These are phyloP conservation scores for Brachionus rotundiformis DNA, from an alignment of 1,140 invertebrate genomes.

Conservation along the genomic window DNA sequence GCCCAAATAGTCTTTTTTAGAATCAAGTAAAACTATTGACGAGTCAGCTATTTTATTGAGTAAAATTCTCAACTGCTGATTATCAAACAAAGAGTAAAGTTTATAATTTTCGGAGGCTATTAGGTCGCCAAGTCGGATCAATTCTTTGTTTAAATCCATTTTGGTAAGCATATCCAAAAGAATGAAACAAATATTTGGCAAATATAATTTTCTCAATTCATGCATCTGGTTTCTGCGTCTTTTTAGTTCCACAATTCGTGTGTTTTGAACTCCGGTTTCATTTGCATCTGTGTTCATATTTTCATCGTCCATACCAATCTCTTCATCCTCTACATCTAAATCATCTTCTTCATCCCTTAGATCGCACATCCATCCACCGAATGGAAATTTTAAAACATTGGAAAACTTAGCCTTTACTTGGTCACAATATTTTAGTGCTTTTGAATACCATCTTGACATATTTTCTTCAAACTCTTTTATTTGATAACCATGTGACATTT, in stretches of 20 bases:
- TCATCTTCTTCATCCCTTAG: neutral
- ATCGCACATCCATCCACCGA: slow-evolving; percentile 46
- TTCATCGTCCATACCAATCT: slow-evolving; percentile 6
- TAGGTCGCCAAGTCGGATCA: slow-evolving; percentile 76
- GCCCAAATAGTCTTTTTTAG: slow-evolving; percentile 37
- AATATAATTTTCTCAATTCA: slow-evolving; percentile 75
- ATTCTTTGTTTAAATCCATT: slow-evolving; percentile 75
- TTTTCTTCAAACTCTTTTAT: slow-evolving; percentile 76
- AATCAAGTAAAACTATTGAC: slow-evolving; percentile 39
- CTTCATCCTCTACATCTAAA: neutral
- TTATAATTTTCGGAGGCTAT: slow-evolving; percentile 76
- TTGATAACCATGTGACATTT: slow-evolving; percentile 80
- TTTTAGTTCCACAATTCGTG: slow-evolving; percentile 58
- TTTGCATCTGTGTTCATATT: neutral
- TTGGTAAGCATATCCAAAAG: slow-evolving; percentile 77
- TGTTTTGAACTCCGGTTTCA: neutral
- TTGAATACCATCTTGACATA: slow-evolving; percentile 74
- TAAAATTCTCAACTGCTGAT: slow-evolving; percentile 25
- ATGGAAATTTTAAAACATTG: slow-evolving; percentile 40
- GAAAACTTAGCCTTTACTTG: slow-evolving; percentile 48
- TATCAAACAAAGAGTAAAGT: slow-evolving; percentile 68
- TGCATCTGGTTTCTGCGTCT: slow-evolving; percentile 70
- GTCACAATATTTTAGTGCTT: neutral
- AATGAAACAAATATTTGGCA: slow-evolving; percentile 76
- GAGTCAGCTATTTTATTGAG: slow-evolving; percentile 47